phyloP scores from a whole-genome alignment of 2,113 vertebrate genomes.

The Myrmecobius fasciatus region DNA sequence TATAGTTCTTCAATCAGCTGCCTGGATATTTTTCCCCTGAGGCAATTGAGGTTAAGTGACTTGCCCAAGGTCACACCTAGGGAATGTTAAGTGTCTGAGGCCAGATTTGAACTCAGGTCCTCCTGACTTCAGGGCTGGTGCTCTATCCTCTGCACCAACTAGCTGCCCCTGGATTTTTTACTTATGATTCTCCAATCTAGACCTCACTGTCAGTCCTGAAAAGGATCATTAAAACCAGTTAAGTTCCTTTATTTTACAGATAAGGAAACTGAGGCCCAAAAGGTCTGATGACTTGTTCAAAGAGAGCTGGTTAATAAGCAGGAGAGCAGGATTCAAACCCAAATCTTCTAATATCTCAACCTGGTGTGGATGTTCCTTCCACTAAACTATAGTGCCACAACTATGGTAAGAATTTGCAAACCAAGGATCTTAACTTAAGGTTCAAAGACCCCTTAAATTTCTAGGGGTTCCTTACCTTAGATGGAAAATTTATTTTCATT shows the following conservation, averaged over 20 bases:
- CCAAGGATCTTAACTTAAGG: background rate
- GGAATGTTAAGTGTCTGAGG: too few relatives aligned
- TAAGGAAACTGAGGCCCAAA: background rate
- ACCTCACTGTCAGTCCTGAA: background rate
- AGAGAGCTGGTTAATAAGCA: background rate
- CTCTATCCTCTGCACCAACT: too few relatives aligned
- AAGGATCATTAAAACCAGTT: background rate
- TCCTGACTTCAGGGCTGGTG: too few relatives aligned
- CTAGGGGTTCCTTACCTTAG: background rate
- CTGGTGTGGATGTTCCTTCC: background rate
- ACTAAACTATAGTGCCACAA: background rate
- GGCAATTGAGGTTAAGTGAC: too few relatives aligned
- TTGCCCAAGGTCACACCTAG: too few relatives aligned
- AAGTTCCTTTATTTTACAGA: background rate
- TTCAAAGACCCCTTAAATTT: background rate
- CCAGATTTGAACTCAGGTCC: too few relatives aligned
- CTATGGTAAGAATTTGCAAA: background rate
- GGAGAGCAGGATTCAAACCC: background rate
- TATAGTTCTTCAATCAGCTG: background rate
- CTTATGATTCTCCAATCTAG: background rate
- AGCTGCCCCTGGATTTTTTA: background rate
- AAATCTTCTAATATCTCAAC: background rate
- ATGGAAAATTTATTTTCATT: background rate
- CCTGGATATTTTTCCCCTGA: too few relatives aligned
- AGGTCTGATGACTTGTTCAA: background rate